phyloP scores from a whole-genome alignment of 2,888 invertebrate genomes.

The Lasius fuliginosus region DNA sequence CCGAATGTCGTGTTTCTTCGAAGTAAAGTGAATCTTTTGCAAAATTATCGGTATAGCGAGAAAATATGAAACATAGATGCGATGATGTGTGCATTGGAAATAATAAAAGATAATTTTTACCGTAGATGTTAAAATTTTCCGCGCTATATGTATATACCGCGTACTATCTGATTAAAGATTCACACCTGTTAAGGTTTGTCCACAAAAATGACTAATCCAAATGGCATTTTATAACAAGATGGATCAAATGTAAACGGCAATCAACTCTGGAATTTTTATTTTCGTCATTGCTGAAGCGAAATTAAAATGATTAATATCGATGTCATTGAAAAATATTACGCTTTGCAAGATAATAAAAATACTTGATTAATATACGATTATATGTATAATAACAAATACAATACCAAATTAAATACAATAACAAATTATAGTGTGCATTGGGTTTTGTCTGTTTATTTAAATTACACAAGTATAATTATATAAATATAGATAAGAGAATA shows the following conservation, averaged over 20 bases:
- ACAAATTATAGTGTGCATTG: not conserved
- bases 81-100: not conserved
- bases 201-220: too few species aligned
- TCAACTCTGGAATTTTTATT: not conserved
- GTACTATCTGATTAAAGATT: constrained; percentile 7
- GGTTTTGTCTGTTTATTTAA: not conserved
- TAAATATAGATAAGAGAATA: constrained; percentile 4
- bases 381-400: too few species aligned
- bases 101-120: not conserved
- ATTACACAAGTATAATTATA: not conserved
- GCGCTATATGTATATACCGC: not conserved
- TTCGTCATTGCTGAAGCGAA: not conserved
- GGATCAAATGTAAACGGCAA: not conserved
- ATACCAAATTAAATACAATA: not conserved
- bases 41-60: not conserved
- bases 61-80: not conserved
- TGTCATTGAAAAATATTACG: not conserved
- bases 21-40: not conserved
- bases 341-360: not conserved
- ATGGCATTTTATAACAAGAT: too few species aligned
- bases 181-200: not conserved
- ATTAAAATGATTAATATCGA: constrained; percentile 2
- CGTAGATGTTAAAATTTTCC: not conserved
- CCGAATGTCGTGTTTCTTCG: not conserved
- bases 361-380: not conserved